Conservation (phyloP, 2,888 invertebrate species). For the Scrobipalpa atriplicella region DNA sequence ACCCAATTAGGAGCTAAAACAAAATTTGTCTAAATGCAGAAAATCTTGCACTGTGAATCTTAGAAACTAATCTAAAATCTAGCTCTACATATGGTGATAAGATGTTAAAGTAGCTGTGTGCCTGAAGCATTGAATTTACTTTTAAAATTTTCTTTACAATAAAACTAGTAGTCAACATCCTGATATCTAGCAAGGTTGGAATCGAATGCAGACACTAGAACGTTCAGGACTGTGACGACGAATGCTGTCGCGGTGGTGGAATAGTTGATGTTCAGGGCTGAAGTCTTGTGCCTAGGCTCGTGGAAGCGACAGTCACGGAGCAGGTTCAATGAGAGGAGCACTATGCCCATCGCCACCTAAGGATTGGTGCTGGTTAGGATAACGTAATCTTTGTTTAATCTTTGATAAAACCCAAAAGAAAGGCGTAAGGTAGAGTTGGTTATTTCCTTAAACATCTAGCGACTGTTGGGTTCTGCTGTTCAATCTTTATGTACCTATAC, state of each 20-base stretch:
- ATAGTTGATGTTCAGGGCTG: conserved; percentile 88
- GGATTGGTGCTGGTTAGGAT: conserved; percentile 25
- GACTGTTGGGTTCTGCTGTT: no score
- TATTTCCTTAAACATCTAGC: no score
- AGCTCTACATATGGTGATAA: no score
- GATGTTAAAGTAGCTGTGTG: no score
- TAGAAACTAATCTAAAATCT: no score
- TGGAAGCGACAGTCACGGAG: conserved; percentile 90
- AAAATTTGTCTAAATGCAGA: conserved; percentile 38
- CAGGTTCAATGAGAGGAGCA: conserved; percentile 88
- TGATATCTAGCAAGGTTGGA: conserved; percentile 84
- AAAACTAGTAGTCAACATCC: conserved; percentile 36
- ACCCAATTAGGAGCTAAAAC: conserved; percentile 91
- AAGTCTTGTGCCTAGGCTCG: conserved; percentile 85
- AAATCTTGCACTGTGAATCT: neutral
- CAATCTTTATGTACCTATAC: no score
- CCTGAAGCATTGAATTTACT: neutral
- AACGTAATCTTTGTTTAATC: neutral
- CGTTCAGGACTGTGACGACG: conserved; percentile 88
- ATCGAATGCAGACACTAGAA: conserved; percentile 90
- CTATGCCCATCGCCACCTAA: conserved; percentile 88
- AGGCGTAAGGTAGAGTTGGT: no score
- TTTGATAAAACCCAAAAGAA: no score
- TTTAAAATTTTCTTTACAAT: neutral
- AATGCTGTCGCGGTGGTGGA: conserved; percentile 87